Conservation (phyloP, 2,797 vertebrate species). For the Acridotheres tristis region DNA sequence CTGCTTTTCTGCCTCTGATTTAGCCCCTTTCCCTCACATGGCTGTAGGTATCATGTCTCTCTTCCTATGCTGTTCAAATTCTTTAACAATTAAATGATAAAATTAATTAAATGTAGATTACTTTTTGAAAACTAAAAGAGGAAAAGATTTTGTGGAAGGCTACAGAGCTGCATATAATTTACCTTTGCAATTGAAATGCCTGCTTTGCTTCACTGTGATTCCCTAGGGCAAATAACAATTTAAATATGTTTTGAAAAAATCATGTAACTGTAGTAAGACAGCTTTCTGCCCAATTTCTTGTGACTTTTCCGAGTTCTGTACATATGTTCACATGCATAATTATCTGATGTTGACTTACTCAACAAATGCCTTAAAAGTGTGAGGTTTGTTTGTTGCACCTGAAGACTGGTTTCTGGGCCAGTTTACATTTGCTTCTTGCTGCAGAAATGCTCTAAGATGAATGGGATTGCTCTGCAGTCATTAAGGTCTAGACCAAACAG, state of each 20-base stretch:
- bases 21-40: not conserved
- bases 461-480: not conserved
- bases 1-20: slow-evolving; percentile 8
- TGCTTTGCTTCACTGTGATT: slow-evolving; percentile 5
- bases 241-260: slow-evolving; percentile 36
- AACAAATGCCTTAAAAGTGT: not conserved
- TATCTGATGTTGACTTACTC: not conserved
- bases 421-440: not conserved
- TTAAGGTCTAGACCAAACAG: not conserved
- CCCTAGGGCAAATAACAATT: slow-evolving; percentile 45
- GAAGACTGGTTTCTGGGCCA: not conserved
- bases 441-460: not conserved
- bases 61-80: slow-evolving; percentile 29
- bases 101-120: slow-evolving; percentile 65
- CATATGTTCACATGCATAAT: not conserved
- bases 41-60: not conserved
- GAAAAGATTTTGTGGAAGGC: not conserved
- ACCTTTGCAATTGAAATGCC: not conserved
- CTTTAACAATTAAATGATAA: slow-evolving; percentile 57
- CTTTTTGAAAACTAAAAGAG: slow-evolving; percentile 19
- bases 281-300: not conserved
- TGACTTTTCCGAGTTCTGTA: not conserved
- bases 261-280: not conserved
- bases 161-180: slow-evolving; percentile 4
- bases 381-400: not conserved